Conservation (phyloP, 2,113 vertebrate genomes). For the Neofelis nebulosa region DNA sequence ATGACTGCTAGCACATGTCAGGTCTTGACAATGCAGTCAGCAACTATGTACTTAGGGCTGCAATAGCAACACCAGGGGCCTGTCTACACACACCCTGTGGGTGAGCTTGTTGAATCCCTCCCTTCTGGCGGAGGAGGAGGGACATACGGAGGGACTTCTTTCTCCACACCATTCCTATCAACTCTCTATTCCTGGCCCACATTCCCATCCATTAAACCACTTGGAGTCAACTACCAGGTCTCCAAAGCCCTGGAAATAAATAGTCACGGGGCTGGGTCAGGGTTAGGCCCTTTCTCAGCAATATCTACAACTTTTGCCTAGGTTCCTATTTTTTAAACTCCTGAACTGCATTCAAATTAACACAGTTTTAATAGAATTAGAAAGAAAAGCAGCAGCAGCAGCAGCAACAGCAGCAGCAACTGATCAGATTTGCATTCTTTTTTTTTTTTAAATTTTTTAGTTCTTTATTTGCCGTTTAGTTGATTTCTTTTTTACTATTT, state of each 20-base stretch:
- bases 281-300: not conserved
- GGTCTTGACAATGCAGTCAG: not conserved
- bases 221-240: not conserved
- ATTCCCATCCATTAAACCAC: not conserved
- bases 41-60: rapidly evolving
- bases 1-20: not conserved
- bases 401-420: not conserved
- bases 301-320: not conserved
- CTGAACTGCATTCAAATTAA: constrained; percentile 59
- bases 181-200: not conserved
- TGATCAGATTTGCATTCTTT: not conserved
- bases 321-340: constrained; percentile 56
- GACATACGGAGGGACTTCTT: not conserved
- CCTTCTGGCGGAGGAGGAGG: not conserved
- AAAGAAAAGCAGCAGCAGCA: not conserved
- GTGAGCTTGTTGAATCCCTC: not conserved
- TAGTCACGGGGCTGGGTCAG: not conserved
- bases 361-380: constrained; percentile 60
- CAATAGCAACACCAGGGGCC: not conserved
- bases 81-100: rapidly evolving
- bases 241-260: not conserved
- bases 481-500: too few relatives aligned
- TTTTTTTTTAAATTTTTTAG: too few relatives aligned
- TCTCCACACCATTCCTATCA: not conserved
- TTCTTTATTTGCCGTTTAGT: too few relatives aligned